These are phyloP conservation scores for Mamestra brassicae DNA, from an alignment of 2,888 invertebrate genomes.

Conservation along the genomic window DNA sequence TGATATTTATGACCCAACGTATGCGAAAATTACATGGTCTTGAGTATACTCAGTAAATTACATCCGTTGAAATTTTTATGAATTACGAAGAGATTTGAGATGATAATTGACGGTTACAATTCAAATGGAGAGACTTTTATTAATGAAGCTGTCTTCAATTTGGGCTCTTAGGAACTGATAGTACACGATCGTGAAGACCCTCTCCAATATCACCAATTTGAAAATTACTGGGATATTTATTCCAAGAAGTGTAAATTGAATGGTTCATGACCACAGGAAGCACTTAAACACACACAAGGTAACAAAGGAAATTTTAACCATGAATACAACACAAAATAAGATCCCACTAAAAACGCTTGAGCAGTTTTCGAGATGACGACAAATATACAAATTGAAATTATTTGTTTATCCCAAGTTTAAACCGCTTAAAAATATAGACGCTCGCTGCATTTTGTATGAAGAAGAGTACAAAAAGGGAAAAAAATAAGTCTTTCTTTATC, in stretches of 20 bases:
- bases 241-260: constrained; percentile 21
- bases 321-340: constrained; percentile 34
- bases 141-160: background rate
- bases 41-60: constrained; percentile 65
- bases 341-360: constrained; percentile 55
- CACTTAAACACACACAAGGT: constrained; percentile 21
- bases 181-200: background rate
- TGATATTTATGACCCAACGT: constrained; percentile 80
- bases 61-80: constrained; percentile 55
- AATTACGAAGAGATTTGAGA: constrained; percentile 42
- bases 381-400: constrained; percentile 61
- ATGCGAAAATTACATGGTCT: constrained; percentile 79
- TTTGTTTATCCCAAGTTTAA: constrained; percentile 58
- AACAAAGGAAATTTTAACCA: constrained; percentile 52
- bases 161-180: background rate
- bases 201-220: background rate
- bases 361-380: constrained; percentile 62
- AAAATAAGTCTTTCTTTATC: constrained; percentile 74
- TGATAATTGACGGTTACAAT: constrained; percentile 35
- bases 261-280: constrained; percentile 25
- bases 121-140: constrained; percentile 30
- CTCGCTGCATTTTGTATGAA: constrained; percentile 62
- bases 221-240: background rate
- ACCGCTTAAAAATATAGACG: constrained; percentile 60
- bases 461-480: constrained; percentile 71